Evolutionary conservation across 2,888 invertebrate genomes (phyloP).

Genomic region (Scrobipalpa costella): DNA sequence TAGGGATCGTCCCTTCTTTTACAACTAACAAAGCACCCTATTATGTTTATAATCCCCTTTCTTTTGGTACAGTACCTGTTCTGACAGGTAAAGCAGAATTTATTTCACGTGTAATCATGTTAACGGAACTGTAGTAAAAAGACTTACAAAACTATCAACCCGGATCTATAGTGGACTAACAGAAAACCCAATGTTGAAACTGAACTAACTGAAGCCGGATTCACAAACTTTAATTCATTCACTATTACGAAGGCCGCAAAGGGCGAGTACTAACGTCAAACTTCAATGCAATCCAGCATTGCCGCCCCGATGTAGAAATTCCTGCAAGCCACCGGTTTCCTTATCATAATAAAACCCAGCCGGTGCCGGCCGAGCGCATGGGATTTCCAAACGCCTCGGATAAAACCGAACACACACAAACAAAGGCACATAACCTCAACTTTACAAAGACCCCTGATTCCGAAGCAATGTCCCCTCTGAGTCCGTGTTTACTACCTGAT

Average conservation of each 20-base stretch:
- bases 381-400: constrained; percentile 46
- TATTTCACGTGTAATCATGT: neutral
- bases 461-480: neutral
- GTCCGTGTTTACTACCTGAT: constrained; percentile 6
- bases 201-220: constrained; percentile 23
- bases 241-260: constrained; percentile 10
- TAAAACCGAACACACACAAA: constrained; percentile 42
- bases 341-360: constrained; percentile 44
- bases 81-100: neutral
- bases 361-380: constrained; percentile 35
- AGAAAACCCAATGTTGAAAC: constrained; percentile 19
- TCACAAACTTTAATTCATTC: constrained; percentile 19
- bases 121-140: neutral
- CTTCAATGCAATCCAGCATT: constrained; percentile 17
- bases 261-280: neutral
- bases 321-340: constrained; percentile 39
- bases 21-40: neutral
- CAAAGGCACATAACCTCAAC: constrained; percentile 30
- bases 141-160: constrained; percentile 6
- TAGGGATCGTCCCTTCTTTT: neutral
- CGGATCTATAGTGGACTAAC: constrained; percentile 7
- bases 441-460: constrained; percentile 28
- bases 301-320: constrained; percentile 33
- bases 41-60: neutral
- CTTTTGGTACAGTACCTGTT: neutral